Conservation (phyloP, 2,797 vertebrate genomes). For the Onychomys arenicola region DNA sequence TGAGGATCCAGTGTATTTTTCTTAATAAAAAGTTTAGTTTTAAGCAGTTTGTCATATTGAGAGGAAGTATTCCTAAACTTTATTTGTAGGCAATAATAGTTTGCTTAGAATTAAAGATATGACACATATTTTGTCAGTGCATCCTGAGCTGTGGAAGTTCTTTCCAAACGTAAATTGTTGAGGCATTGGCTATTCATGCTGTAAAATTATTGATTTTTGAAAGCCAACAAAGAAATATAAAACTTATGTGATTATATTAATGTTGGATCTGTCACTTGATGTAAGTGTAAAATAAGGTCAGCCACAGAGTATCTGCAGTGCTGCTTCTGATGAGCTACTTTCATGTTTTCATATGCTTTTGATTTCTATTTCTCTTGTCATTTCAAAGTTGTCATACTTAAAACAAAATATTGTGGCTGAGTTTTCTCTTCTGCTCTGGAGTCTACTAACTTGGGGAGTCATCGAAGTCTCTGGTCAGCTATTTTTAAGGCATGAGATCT, state of each 20-base stretch:
- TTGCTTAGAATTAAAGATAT: background rate
- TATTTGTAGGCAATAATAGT: background rate
- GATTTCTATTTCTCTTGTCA: background rate
- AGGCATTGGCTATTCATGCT: background rate
- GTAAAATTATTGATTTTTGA: background rate
- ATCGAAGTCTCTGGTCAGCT: too few species aligned
- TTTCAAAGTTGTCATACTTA: background rate
- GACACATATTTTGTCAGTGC: background rate
- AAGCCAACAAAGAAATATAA: background rate
- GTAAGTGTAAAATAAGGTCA: background rate
- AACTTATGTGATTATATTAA: background rate
- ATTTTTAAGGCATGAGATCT: background rate
- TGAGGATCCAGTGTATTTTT: background rate
- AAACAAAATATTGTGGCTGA: background rate
- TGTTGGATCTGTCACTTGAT: background rate
- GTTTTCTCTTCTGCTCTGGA: background rate
- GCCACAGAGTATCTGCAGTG: rapidly evolving
- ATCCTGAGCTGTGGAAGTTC: background rate
- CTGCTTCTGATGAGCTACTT: background rate
- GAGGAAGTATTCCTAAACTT: background rate
- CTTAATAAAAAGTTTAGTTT: background rate
- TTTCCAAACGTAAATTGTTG: background rate
- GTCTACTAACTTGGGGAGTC: background rate
- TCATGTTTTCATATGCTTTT: background rate
- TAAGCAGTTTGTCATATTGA: background rate